Evolutionary conservation across 2,797 vertebrate genomes (phyloP).

Genomic region (Epinephelus awoara): DNA sequence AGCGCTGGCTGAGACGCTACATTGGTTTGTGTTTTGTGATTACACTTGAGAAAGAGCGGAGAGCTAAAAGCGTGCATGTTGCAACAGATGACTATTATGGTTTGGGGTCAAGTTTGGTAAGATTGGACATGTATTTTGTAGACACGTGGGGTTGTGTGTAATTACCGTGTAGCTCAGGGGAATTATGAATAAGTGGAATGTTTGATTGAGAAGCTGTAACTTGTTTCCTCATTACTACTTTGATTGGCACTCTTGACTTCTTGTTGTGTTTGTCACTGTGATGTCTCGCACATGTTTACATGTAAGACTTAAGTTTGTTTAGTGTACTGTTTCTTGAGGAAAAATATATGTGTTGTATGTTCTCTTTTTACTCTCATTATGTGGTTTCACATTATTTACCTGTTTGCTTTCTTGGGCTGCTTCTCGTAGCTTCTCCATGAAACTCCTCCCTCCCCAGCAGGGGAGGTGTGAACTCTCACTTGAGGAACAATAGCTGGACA

Average conservation of each 20-base stretch:
- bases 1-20: slow-evolving; percentile 38
- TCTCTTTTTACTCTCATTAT: slow-evolving; percentile 1
- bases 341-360: neutral
- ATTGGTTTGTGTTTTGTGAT: slow-evolving; percentile 60
- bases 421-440: slow-evolving; percentile 8
- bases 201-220: slow-evolving; percentile 37
- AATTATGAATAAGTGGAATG: slow-evolving; percentile 38
- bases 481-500: slow-evolving; percentile 42
- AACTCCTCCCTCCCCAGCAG: slow-evolving; percentile 20
- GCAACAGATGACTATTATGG: slow-evolving; percentile 25
- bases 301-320: slow-evolving; percentile 13
- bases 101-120: slow-evolving; percentile 34
- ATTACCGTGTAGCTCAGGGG: slow-evolving; percentile 27
- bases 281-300: neutral
- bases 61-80: slow-evolving; percentile 21
- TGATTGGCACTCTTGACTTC: slow-evolving; percentile 11
- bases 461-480: slow-evolving; percentile 62
- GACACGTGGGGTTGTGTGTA: slow-evolving; percentile 36
- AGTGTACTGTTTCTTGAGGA: neutral
- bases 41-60: slow-evolving; percentile 38
- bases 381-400: slow-evolving; percentile 32
- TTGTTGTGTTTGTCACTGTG: slow-evolving; percentile 4
- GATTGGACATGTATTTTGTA: slow-evolving; percentile 24
- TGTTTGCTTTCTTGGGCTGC: slow-evolving; percentile 9
- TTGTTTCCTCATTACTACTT: slow-evolving; percentile 16